Percentiles rank a stretch among this genome's conserved stretches.
phyloP scores from a whole-genome alignment of 2,797 vertebrate species.

The Eulemur coronatus region DNA sequence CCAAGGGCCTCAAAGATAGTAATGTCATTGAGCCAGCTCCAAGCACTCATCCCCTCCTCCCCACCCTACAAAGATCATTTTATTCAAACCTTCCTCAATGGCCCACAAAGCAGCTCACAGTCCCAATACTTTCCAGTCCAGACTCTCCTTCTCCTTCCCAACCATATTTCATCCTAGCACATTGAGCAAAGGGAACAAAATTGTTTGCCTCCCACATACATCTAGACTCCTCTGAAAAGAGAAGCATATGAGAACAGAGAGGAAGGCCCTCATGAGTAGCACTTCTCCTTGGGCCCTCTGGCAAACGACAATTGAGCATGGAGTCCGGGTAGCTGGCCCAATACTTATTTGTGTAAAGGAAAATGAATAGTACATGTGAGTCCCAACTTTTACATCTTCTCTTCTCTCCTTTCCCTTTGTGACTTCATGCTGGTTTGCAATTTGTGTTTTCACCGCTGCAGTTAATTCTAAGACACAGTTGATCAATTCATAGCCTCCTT shows the following conservation, averaged over 20 bases:
- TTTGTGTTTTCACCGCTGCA: constrained; percentile 73
- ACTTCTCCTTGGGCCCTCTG: constrained; percentile 21
- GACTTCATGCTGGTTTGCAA: constrained; percentile 77
- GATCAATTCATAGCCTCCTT: constrained; percentile 80
- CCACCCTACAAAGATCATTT: background rate
- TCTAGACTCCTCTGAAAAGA: background rate
- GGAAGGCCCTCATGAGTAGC: background rate
- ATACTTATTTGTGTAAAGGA: constrained; percentile 30
- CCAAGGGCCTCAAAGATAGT: background rate
- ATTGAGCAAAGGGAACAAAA: background rate
- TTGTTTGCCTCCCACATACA: background rate
- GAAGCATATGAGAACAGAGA: constrained; percentile 12
- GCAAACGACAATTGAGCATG: background rate
- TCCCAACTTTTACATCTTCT: constrained; percentile 11
- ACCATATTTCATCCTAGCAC: background rate
- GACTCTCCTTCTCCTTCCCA: background rate
- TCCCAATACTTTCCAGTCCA: background rate
- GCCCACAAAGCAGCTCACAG: background rate
- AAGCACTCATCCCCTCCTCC: background rate
- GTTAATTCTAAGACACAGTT: constrained; percentile 81
- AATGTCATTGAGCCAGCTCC: no score
- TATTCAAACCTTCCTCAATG: background rate
- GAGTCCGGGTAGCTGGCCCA: background rate
- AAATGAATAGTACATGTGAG: constrained; percentile 11
- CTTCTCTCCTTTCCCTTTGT: constrained; percentile 52